Conservation (phyloP, 1,140 invertebrate species). For the Microplitis mediator region DNA sequence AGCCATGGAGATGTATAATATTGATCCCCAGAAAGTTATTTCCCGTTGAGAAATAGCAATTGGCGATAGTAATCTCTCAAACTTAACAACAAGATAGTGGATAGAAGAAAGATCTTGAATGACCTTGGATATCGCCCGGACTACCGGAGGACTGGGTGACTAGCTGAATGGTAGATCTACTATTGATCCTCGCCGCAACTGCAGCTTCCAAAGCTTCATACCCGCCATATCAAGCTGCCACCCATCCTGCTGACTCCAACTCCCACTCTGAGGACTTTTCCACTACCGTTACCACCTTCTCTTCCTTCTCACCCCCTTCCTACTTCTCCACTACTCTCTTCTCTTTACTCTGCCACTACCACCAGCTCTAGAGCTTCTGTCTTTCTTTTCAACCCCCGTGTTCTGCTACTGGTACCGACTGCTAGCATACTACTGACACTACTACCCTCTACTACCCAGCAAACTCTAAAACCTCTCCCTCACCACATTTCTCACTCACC, state of each 20-base stretch:
- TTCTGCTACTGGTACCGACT: not conserved
- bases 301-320: not conserved
- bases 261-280: not conserved
- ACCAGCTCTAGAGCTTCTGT: not conserved
- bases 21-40: no score
- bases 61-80: not conserved
- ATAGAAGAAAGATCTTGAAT: not conserved
- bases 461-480: no score
- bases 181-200: slow-evolving; percentile 18
- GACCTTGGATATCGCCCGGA: slow-evolving; percentile 13
- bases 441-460: no score
- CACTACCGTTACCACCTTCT: not conserved
- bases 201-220: slow-evolving; percentile 4
- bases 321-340: no score
- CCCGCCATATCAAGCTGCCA: not conserved
- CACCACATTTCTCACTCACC: not conserved
- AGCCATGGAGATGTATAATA: no score
- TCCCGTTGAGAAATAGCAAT: not conserved
- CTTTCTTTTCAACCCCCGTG: not conserved
- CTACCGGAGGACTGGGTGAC: not conserved
- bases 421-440: not conserved
- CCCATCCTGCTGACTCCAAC: not conserved
- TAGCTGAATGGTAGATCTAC: slow-evolving; percentile 14
- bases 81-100: not conserved
- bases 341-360: not conserved